phyloP scores from a whole-genome alignment of 2,888 invertebrate genomes.

The Graphium colonna region DNA sequence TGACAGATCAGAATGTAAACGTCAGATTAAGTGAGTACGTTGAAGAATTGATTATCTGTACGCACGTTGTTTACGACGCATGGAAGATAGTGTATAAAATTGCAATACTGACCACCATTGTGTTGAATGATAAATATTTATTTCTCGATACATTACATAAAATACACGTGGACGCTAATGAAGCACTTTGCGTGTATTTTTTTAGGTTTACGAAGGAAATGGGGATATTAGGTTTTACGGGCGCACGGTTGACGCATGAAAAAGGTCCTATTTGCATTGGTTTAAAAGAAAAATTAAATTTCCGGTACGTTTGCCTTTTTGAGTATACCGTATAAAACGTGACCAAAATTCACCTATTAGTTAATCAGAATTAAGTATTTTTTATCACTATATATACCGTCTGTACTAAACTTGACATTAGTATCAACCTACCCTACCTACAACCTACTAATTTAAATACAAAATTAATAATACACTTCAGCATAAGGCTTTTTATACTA shows the following conservation, averaged over 20 bases:
- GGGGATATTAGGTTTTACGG: conserved; percentile 13
- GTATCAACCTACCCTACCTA: too few relatives aligned
- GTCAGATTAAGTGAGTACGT: conserved; percentile 33
- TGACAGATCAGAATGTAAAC: not conserved
- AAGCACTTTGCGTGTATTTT: conserved; percentile 4
- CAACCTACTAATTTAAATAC: too few relatives aligned
- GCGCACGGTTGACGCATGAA: conserved; percentile 1
- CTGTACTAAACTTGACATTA: too few relatives aligned
- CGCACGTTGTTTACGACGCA: conserved; percentile 26
- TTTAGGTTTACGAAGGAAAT: not conserved
- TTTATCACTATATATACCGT: too few relatives aligned
- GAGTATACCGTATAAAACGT: too few relatives aligned
- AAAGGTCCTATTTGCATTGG: not conserved
- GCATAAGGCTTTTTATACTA: too few relatives aligned
- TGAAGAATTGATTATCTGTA: conserved; percentile 48
- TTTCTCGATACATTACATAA: conserved; percentile 20
- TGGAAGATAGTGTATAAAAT: conserved; percentile 12
- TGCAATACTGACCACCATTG: conserved; percentile 13
- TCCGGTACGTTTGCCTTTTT: not conserved
- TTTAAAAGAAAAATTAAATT: not conserved
- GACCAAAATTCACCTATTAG: too few relatives aligned
- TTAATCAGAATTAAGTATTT: too few relatives aligned
- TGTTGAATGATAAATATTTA: conserved; percentile 23
- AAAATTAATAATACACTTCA: too few relatives aligned
- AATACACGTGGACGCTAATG: conserved; percentile 19